Percentiles rank a stretch among this genome's conserved stretches.
These are phyloP conservation scores for Microhierax caerulescens DNA, from an alignment of 2,797 vertebrate species.

Conservation along the genomic window DNA sequence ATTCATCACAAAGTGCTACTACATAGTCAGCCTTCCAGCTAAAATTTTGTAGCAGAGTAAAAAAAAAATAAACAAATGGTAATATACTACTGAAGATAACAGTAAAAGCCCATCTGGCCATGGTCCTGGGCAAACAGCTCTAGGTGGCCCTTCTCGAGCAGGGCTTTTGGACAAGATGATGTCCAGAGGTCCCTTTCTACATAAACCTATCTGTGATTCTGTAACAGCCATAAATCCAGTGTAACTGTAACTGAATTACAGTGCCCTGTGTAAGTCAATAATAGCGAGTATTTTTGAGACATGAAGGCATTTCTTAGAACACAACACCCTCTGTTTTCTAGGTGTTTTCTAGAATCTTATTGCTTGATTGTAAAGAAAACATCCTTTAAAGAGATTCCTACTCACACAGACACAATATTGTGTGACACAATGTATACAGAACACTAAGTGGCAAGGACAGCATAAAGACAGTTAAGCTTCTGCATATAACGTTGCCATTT, in stretches of 20 bases:
- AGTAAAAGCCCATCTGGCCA: background rate
- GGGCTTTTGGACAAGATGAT: background rate
- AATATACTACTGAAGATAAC: background rate
- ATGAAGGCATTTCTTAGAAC: background rate
- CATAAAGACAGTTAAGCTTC: background rate
- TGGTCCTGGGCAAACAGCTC: background rate
- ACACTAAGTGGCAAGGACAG: background rate
- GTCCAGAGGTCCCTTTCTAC: background rate
- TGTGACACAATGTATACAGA: background rate
- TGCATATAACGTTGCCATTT: slow-evolving; percentile 23
- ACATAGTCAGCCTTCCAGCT: background rate
- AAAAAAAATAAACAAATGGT: background rate
- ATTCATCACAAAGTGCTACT: background rate
- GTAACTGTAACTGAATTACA: background rate
- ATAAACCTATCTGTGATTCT: background rate
- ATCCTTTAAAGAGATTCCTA: background rate
- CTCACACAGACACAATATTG: background rate
- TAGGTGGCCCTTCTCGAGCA: background rate
- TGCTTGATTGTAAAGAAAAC: background rate
- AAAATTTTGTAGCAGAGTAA: background rate
- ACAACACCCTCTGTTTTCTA: background rate
- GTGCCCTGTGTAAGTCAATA: background rate
- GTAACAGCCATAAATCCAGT: background rate
- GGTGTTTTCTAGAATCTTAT: background rate
- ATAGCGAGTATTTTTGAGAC: background rate